Evolutionary conservation across 2,888 invertebrate genomes (phyloP).

Genomic region (Drosophila anceps): DNA sequence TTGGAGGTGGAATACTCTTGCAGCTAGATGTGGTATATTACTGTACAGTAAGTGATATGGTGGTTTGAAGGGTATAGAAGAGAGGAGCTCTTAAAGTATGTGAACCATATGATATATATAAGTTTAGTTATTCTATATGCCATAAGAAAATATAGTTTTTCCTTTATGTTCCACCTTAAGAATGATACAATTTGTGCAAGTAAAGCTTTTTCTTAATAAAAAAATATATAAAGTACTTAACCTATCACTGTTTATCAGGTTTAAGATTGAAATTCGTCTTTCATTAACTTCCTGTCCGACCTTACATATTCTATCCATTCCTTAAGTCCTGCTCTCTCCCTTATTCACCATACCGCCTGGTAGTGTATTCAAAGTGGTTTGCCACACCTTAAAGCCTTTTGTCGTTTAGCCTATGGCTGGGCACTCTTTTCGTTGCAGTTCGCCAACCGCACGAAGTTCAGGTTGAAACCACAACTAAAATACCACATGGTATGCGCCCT

Average conservation of each 20-base stretch:
- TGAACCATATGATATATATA: not conserved
- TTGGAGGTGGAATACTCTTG: not conserved
- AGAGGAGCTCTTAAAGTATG: not conserved
- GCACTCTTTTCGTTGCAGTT: constrained; percentile 7
- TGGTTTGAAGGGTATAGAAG: not conserved
- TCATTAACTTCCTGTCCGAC: not conserved
- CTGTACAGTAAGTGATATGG: too few relatives aligned
- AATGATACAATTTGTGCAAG: too few relatives aligned
- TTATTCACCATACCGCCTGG: not conserved
- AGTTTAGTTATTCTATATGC: too few relatives aligned
- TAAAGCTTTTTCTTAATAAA: too few relatives aligned
- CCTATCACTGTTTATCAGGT: not conserved
- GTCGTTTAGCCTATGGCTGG: constrained; percentile 6
- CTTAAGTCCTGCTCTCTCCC: not conserved
- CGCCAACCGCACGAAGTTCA: constrained; percentile 7
- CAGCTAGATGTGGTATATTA: not conserved
- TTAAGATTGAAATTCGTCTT: not conserved
- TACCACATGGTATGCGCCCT: constrained; percentile 10
- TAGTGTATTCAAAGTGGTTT: constrained; percentile 9
- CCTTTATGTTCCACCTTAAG: not conserved
- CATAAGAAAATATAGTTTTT: not conserved
- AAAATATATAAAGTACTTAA: too few relatives aligned
- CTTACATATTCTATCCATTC: not conserved
- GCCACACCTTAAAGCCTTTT: constrained; percentile 57
- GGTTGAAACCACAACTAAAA: constrained; percentile 19